Conservation (phyloP, 2,888 invertebrate genomes). For the Xanthorhoe designata region DNA sequence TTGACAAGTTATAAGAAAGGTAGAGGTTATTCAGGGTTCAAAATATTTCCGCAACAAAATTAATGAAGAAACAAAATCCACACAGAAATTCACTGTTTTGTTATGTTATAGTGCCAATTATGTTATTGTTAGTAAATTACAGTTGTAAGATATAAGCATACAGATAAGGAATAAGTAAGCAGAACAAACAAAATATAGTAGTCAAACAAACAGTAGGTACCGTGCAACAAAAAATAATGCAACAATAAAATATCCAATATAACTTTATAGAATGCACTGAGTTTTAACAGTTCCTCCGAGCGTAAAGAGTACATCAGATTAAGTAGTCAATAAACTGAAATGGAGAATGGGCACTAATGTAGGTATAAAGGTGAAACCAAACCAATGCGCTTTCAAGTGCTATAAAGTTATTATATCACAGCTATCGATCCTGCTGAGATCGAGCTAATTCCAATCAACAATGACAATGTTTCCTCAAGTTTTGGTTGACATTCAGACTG, state of each 20-base stretch:
- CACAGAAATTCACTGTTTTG: background rate
- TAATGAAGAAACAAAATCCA: background rate
- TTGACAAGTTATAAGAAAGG: background rate
- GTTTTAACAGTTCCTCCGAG: background rate
- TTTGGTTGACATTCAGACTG: no score
- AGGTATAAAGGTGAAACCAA: no score
- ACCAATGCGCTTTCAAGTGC: no score
- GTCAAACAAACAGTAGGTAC: background rate
- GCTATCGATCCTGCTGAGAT: no score
- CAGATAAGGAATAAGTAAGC: background rate
- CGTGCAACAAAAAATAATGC: conserved; percentile 6
- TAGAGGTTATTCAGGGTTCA: background rate
- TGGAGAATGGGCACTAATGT: no score
- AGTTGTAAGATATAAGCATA: background rate
- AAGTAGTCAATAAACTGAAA: no score
- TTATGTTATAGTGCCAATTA: no score
- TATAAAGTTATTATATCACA: no score
- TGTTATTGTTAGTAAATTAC: no score
- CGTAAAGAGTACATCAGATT: no score
- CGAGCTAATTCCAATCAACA: no score
- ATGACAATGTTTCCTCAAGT: no score
- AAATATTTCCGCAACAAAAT: background rate
- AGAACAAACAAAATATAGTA: background rate
- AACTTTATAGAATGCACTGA: background rate
- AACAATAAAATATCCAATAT: background rate